Evolutionary conservation across 2,888 invertebrate genomes (phyloP).

Genomic region (Teleogryllus oceanicus): DNA sequence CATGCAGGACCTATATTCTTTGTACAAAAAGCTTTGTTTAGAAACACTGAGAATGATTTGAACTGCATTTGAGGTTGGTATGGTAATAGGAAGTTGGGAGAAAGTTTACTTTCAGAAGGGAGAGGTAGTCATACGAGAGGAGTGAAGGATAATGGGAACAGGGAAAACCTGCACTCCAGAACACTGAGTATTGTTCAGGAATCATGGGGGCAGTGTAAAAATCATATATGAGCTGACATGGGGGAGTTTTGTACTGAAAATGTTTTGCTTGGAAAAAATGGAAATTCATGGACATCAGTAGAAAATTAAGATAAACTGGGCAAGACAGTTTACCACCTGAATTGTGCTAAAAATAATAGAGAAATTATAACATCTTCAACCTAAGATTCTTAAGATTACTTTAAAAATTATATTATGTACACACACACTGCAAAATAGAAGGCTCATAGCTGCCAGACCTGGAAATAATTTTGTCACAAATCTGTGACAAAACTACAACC

Average conservation of each 20-base stretch:
- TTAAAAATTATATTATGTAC: not conserved
- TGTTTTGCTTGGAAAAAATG: no score
- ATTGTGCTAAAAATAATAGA: not conserved
- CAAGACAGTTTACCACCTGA: not conserved
- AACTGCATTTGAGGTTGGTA: slow-evolving; percentile 1
- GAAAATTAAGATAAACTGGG: not conserved
- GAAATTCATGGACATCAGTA: not conserved
- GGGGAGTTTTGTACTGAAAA: not conserved
- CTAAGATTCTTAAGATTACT: not conserved
- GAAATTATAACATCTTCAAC: not conserved
- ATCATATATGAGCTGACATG: not conserved
- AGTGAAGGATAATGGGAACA: not conserved
- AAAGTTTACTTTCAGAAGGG: not conserved
- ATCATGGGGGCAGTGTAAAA: slow-evolving; percentile 11
- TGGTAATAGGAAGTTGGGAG: not conserved
- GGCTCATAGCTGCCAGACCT: not conserved
- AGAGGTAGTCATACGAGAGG: not conserved
- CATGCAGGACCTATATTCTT: slow-evolving; percentile 1
- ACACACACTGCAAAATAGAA: slow-evolving; percentile 3
- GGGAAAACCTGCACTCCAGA: not conserved
- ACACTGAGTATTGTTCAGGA: slow-evolving; percentile 10
- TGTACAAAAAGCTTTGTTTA: slow-evolving; percentile 11
- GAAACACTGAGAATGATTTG: slow-evolving; percentile 18
- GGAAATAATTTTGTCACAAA: not conserved
- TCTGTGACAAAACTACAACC: not conserved